Percentiles rank a stretch among this genome's conserved stretches.
These are phyloP conservation scores for Serrognathus titanus DNA, from an alignment of 2,888 invertebrate genomes.

Conservation along the genomic window DNA sequence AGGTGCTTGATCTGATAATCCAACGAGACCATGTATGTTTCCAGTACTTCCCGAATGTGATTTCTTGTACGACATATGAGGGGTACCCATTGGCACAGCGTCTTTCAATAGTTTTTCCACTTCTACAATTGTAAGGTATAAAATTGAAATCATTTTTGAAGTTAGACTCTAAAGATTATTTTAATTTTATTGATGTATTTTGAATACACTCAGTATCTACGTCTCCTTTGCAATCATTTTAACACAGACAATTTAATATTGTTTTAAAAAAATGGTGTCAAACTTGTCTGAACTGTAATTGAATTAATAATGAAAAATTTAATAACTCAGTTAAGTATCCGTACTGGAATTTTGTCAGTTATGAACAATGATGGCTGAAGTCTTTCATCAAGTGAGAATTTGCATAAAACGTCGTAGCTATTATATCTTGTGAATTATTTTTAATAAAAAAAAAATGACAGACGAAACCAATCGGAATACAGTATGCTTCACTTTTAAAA, in stretches of 20 bases:
- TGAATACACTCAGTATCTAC: too few species aligned
- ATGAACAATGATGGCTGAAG: background rate
- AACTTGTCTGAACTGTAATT: too few species aligned
- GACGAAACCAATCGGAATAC: background rate
- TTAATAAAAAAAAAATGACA: background rate
- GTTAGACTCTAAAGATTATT: too few species aligned
- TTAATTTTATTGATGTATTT: too few species aligned
- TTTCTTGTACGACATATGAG: constrained; percentile 62
- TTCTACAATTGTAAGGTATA: constrained; percentile 56
- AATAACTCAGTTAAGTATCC: too few species aligned
- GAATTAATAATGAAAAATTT: background rate
- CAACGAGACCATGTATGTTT: constrained; percentile 55
- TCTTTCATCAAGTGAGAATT: too few species aligned
- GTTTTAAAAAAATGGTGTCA: background rate
- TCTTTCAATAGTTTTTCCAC: constrained; percentile 91
- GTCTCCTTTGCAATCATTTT: too few species aligned
- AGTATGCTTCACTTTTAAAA: background rate
- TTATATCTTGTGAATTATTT: too few species aligned
- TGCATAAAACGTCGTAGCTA: too few species aligned
- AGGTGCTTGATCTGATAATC: constrained; percentile 37
- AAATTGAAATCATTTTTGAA: too few species aligned
- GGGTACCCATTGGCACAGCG: constrained; percentile 51
- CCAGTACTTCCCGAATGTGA: constrained; percentile 61
- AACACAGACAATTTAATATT: too few species aligned
- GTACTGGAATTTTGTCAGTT: too few species aligned